These are phyloP conservation scores for Gymnoscopelus microlampas DNA, from an alignment of 2,797 vertebrate genomes.

Conservation along the genomic window DNA sequence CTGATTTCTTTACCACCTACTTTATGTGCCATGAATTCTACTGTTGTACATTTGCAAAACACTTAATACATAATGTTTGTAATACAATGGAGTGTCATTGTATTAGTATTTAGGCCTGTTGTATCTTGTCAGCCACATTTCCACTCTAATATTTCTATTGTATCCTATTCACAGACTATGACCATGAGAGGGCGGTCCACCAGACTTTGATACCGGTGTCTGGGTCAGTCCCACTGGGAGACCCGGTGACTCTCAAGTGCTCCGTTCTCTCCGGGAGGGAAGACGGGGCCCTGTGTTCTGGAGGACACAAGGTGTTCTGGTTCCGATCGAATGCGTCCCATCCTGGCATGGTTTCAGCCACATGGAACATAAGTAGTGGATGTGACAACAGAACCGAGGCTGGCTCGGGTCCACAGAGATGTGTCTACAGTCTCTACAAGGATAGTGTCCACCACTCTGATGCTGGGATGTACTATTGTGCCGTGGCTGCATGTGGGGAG, in stretches of 20 bases:
- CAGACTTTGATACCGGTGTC: background rate
- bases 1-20: constrained; percentile 17
- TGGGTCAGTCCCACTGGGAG: constrained; percentile 18
- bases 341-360: constrained; percentile 2
- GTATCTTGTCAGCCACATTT: too few relatives aligned
- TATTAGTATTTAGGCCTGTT: too few relatives aligned
- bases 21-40: too few relatives aligned
- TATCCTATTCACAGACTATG: too few relatives aligned
- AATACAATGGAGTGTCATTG: too few relatives aligned
- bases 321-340: constrained; percentile 14
- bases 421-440: constrained; percentile 43
- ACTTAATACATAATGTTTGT: too few relatives aligned
- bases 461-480: constrained; percentile 56
- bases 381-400: constrained; percentile 20
- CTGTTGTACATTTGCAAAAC: too few relatives aligned
- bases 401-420: constrained; percentile 22
- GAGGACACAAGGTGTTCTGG: constrained; percentile 35
- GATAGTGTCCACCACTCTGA: constrained; percentile 20
- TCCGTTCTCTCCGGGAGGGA: constrained; percentile 29
- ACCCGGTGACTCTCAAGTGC: constrained; percentile 45
- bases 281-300: background rate
- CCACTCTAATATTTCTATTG: too few relatives aligned
- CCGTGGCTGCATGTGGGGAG: constrained; percentile 55
- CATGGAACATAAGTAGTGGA: background rate
- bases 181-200: too few relatives aligned